Percentiles rank a stretch among this genome's conserved stretches.
Conservation (phyloP, 2,888 invertebrate species). For the Zhuqinia jingwanae region DNA sequence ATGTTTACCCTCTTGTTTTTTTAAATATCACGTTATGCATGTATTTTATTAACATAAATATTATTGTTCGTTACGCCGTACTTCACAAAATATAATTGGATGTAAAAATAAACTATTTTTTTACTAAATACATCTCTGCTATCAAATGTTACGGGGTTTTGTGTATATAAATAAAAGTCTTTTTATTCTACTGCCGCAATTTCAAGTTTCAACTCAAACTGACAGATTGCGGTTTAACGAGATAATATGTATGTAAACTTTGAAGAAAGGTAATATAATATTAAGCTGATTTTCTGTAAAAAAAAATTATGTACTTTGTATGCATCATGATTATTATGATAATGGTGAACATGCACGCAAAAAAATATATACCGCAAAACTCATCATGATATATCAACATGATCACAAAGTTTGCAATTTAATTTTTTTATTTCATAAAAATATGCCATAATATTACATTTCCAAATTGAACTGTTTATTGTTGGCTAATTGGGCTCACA, state of each 20-base stretch:
- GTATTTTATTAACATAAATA: too few species aligned
- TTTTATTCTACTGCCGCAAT: too few species aligned
- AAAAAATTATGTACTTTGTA: slow-evolving; percentile 8
- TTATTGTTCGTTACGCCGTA: too few species aligned
- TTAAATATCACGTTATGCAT: too few species aligned
- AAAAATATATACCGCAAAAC: not conserved
- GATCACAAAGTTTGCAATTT: not conserved
- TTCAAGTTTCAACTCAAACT: not conserved
- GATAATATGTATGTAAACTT: not conserved
- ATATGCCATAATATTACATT: not conserved
- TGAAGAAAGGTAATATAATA: not conserved
- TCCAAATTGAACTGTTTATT: slow-evolving; percentile 22
- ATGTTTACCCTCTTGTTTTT: too few species aligned
- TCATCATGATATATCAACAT: not conserved
- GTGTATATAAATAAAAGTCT: too few species aligned
- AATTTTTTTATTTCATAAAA: not conserved
- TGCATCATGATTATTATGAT: too few species aligned
- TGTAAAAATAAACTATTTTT: too few species aligned
- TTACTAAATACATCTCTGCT: too few species aligned
- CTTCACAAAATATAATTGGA: too few species aligned
- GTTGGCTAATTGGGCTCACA: slow-evolving; percentile 35
- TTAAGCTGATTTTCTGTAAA: not conserved
- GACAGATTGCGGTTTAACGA: slow-evolving; percentile 14
- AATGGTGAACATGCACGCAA: not conserved
- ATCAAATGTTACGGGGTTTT: too few species aligned